These are phyloP conservation scores for Poeciliopsis prolifica DNA, from an alignment of 2,113 vertebrate genomes.

Conservation along the genomic window DNA sequence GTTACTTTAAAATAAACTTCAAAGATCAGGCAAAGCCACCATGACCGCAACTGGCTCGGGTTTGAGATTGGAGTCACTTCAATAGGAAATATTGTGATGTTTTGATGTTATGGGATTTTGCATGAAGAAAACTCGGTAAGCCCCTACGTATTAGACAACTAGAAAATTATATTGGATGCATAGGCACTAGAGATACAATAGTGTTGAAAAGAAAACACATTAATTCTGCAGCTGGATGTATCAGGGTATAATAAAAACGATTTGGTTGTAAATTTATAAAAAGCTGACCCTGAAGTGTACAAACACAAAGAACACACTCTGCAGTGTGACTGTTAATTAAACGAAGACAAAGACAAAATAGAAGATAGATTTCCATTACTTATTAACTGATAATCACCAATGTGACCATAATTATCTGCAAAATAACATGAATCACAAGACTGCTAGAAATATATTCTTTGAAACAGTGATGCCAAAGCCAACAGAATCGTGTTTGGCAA, in stretches of 20 bases:
- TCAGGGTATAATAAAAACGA: neutral
- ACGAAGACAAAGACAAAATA: neutral
- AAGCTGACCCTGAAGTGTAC: neutral
- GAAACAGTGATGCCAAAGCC: too few relatives aligned
- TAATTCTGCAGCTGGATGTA: neutral
- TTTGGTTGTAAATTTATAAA: neutral
- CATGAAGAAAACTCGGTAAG: neutral
- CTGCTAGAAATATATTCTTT: neutral
- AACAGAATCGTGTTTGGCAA: too few relatives aligned
- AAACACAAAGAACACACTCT: neutral
- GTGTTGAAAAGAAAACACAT: neutral
- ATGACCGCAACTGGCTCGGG: too few relatives aligned
- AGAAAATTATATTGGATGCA: conserved; percentile 7
- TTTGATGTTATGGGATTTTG: too few relatives aligned
- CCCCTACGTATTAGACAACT: conserved; percentile 3
- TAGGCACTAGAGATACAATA: neutral
- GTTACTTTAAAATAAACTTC: too few relatives aligned
- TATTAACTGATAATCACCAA: neutral
- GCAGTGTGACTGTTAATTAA: neutral
- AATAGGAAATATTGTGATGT: too few relatives aligned
- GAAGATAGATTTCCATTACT: neutral
- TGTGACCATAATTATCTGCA: too few relatives aligned
- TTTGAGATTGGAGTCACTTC: too few relatives aligned
- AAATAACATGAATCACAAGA: neutral
- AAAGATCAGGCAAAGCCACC: too few relatives aligned